Percentiles rank a stretch among this genome's conserved stretches.
These are phyloP conservation scores for Caligus rogercresseyi DNA, from an alignment of 1,140 invertebrate species.

Conservation along the genomic window DNA sequence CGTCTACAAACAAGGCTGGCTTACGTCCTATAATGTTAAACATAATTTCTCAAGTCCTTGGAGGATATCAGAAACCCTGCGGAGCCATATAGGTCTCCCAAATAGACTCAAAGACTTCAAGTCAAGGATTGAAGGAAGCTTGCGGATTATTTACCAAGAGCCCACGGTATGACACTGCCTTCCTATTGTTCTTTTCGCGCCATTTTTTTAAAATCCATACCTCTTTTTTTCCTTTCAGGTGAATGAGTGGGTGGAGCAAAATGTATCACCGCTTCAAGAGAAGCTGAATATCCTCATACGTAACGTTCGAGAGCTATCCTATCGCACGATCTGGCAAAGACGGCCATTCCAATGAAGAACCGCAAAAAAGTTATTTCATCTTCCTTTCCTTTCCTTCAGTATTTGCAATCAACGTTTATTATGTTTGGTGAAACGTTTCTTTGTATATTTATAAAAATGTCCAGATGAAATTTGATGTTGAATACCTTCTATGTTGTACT, in stretches of 20 bases:
- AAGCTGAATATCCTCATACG: conserved; percentile 33
- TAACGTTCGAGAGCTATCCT: neutral
- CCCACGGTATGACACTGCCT: conserved; percentile 41
- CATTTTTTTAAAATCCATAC: neutral
- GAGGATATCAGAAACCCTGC: conserved; percentile 24
- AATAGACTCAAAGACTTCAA: conserved; percentile 33
- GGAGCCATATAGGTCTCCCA: conserved; percentile 32
- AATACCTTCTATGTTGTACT: no score
- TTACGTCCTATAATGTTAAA: conserved; percentile 29
- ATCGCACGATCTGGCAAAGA: neutral
- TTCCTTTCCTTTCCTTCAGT: no score
- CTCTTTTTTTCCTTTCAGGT: conserved; percentile 7
- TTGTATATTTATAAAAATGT: no score
- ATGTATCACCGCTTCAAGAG: conserved; percentile 36
- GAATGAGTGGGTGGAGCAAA: conserved; percentile 51
- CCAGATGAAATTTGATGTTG: no score
- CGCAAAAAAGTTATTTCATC: no score
- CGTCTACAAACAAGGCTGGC: conserved; percentile 29
- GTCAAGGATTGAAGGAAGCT: conserved; percentile 40
- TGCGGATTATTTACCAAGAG: conserved; percentile 49
- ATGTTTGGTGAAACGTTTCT: no score
- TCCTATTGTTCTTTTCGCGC: neutral
- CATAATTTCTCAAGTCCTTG: conserved; percentile 27
- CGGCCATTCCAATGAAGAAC: no score
- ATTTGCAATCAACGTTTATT: no score